Percentiles rank a stretch among this genome's conserved stretches.
These are phyloP conservation scores for Numenius arquata DNA, from an alignment of 2,113 vertebrate species.

Conservation along the genomic window DNA sequence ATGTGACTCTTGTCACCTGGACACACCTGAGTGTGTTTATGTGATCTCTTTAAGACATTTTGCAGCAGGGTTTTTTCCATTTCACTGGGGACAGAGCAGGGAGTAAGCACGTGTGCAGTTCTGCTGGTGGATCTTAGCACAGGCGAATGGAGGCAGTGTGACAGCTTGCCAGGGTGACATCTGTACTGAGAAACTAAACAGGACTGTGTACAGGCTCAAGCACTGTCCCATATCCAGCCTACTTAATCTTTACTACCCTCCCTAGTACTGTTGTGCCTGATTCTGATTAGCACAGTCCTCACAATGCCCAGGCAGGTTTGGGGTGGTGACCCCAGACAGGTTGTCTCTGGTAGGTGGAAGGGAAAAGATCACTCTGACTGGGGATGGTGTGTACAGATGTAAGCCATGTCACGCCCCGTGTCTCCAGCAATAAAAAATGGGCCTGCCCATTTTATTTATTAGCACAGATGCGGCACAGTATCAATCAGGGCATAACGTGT, in stretches of 20 bases:
- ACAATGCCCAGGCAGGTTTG: not conserved
- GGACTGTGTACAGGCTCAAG: not conserved
- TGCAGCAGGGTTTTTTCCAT: fast-evolving
- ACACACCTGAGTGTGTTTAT: not conserved
- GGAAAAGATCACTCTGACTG: not conserved
- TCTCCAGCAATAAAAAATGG: not conserved
- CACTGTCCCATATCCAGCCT: not conserved
- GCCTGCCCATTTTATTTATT: not conserved
- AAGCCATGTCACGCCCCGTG: not conserved
- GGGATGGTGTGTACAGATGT: not conserved
- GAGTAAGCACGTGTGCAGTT: not conserved
- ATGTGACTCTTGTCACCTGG: not conserved
- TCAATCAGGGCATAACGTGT: fast-evolving
- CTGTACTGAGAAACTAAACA: not conserved
- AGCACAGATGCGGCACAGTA: not conserved
- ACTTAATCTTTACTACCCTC: not conserved
- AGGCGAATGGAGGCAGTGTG: fast-evolving
- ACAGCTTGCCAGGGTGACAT: not conserved
- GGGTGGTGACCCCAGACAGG: not conserved
- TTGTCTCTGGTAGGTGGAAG: not conserved
- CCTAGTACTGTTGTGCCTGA: not conserved
- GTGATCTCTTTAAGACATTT: not conserved
- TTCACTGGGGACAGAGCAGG: not conserved
- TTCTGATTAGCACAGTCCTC: not conserved
- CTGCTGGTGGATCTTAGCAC: not conserved